phyloP scores from a whole-genome alignment of 1,140 invertebrate genomes.

The Drosophila melanica region DNA sequence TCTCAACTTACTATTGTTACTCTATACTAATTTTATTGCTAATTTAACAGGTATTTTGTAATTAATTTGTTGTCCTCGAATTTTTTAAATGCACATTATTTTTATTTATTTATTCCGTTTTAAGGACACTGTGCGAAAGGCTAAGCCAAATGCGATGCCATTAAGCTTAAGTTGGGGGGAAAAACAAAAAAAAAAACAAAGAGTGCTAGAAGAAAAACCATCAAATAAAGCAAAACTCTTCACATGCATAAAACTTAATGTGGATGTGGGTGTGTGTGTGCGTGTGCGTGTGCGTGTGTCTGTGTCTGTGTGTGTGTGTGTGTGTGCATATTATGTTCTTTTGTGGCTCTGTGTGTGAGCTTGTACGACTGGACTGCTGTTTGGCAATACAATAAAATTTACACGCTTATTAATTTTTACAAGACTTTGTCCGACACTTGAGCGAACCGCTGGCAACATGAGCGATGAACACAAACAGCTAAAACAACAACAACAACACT shows the following conservation, averaged over 20 bases:
- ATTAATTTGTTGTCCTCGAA: too few species aligned
- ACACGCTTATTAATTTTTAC: constrained; percentile 81
- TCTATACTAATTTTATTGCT: too few species aligned
- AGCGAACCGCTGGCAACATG: constrained; percentile 50
- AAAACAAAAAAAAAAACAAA: background rate
- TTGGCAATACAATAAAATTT: constrained; percentile 76
- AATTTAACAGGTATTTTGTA: too few species aligned
- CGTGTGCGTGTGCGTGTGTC: constrained; percentile 6
- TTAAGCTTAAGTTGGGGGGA: constrained; percentile 45
- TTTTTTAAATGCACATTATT: background rate
- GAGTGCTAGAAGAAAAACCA: constrained; percentile 50
- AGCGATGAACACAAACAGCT: constrained; percentile 36
- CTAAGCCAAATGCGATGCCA: constrained; percentile 44
- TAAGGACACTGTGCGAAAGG: constrained; percentile 39
- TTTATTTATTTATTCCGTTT: constrained; percentile 15
- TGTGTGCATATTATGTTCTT: constrained; percentile 12
- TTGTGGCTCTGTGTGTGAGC: constrained; percentile 7
- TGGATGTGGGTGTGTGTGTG: constrained; percentile 8
- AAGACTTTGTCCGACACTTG: constrained; percentile 78
- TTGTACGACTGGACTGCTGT: constrained; percentile 28
- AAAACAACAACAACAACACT: constrained; percentile 22
- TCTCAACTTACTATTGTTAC: too few species aligned
- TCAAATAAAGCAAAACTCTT: constrained; percentile 64
- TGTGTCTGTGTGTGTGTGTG: constrained; percentile 8
- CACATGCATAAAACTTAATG: constrained; percentile 62